Evolutionary conservation across 2,888 invertebrate genomes (phyloP).

Genomic region (Myopa tessellatipennis): DNA sequence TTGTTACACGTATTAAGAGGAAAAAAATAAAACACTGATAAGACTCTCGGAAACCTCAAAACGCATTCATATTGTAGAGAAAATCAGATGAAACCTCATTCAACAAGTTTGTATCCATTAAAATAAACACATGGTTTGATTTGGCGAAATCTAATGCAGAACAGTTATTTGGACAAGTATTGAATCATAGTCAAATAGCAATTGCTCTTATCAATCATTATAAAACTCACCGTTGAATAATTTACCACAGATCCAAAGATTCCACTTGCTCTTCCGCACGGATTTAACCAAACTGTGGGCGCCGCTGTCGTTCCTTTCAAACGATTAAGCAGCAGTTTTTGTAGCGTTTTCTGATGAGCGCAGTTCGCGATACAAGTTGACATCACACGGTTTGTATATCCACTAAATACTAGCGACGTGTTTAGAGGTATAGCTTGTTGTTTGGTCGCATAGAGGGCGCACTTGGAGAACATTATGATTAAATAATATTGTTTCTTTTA

Average conservation of each 20-base stretch:
- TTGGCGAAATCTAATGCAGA: too few relatives aligned
- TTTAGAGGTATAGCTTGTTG: slow-evolving; percentile 3
- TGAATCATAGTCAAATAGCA: too few relatives aligned
- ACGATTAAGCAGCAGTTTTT: slow-evolving; percentile 25
- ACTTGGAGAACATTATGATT: slow-evolving; percentile 22
- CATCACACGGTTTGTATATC: slow-evolving; percentile 16
- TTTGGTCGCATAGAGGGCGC: slow-evolving; percentile 40
- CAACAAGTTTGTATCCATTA: too few relatives aligned
- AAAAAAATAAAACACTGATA: too few relatives aligned
- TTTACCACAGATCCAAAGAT: slow-evolving; percentile 1
- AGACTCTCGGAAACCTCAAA: too few relatives aligned
- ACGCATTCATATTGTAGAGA: too few relatives aligned
- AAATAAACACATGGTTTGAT: too few relatives aligned
- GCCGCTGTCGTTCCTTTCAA: not conserved
- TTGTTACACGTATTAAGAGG: too few relatives aligned
- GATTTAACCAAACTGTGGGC: slow-evolving; percentile 1
- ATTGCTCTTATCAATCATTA: too few relatives aligned
- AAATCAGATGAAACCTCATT: too few relatives aligned
- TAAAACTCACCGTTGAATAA: slow-evolving; percentile 43
- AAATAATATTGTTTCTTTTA: slow-evolving; percentile 14
- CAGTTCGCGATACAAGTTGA: not conserved
- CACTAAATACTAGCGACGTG: not conserved
- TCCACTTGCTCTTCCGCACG: not conserved
- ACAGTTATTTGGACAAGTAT: too few relatives aligned
- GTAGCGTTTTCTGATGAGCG: not conserved